Evolutionary conservation across 2,797 vertebrate genomes (phyloP), one percentile per base, ranked within the genome.

Genomic region (Heliangelus exortis): DNA sequence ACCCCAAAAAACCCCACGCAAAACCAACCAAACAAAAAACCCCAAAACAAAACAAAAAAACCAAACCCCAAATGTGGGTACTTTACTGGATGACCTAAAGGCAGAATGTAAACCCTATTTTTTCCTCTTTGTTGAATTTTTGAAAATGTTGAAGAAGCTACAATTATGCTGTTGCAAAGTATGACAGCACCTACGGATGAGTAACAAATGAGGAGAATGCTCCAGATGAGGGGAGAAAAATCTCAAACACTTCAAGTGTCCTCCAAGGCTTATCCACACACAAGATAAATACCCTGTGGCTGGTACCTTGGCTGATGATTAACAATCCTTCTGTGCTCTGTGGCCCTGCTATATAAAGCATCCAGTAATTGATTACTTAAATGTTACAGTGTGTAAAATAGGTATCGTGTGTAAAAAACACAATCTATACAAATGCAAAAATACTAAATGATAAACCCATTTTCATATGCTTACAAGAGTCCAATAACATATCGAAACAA

Each of bases 211-310:
- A 94, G 53, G 1, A 77, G 29, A 77, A 67, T 57, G 78, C 94
- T 94, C 77, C 72, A 96, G 95, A 97, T 97, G 97, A 97, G 92
- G 72, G 90, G 94, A 97, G 97, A 97, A 97, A 98, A 98, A 98
- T 93, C 95, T 87, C 79, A 97, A 97, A 98, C 96, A 96, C 94
- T 94, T n/a, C 34, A 91, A 94, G 87, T 39, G 29, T 97, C 94
- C 94, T 97, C 93, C 55, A 97, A 95, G 92, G 95, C 95, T 93
- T 92, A 95, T 94, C 95, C 97, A 96, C 95, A 97, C 87, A 89
- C 66, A 97, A 97, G 97, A 98, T 94, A 98, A 98, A 98, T 97
- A 96, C 91, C 91, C 83, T 69, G 84, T 73, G 95, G 89, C 84
- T 97, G 93, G 89, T 87, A 94, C 92, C 93, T 96, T 96, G 83